phyloP scores from a whole-genome alignment of 2,797 vertebrate species.

The Arctocebus calabarensis region DNA sequence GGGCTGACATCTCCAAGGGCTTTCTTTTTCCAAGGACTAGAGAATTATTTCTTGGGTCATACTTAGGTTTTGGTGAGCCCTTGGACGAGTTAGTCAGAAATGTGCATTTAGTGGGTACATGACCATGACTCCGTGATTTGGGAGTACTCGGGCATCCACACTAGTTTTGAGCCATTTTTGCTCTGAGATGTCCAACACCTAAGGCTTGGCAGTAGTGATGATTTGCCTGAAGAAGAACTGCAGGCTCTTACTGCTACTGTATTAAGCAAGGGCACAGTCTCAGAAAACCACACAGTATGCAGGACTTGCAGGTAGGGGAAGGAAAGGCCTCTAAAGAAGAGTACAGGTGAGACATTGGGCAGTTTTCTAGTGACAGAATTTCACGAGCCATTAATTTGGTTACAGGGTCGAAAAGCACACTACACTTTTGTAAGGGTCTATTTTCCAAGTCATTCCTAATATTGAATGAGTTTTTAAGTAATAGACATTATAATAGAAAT shows the following conservation, averaged over 20 bases:
- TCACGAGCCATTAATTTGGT: conserved; percentile 9
- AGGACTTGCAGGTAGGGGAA: neutral
- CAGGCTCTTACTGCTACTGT: neutral
- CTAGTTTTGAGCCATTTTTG: neutral
- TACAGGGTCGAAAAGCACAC: neutral
- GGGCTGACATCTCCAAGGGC: neutral
- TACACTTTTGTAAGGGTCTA: neutral
- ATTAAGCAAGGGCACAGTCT: neutral
- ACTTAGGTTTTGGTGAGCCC: neutral
- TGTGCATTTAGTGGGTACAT: neutral
- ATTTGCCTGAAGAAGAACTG: neutral
- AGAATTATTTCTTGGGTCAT: neutral
- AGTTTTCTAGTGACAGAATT: neutral
- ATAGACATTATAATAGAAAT: neutral
- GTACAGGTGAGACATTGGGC: neutral
- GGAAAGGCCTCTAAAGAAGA: neutral
- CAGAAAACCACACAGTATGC: neutral
- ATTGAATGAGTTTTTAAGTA: conserved; percentile 14
- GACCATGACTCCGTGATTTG: neutral
- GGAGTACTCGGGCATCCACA: neutral
- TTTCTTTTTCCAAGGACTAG: neutral
- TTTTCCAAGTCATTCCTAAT: conserved; percentile 43
- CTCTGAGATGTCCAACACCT: neutral
- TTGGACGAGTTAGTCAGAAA: neutral
- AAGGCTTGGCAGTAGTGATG: neutral